Conservation (phyloP, 2,113 vertebrate genomes). For the Mustelus asterias region DNA sequence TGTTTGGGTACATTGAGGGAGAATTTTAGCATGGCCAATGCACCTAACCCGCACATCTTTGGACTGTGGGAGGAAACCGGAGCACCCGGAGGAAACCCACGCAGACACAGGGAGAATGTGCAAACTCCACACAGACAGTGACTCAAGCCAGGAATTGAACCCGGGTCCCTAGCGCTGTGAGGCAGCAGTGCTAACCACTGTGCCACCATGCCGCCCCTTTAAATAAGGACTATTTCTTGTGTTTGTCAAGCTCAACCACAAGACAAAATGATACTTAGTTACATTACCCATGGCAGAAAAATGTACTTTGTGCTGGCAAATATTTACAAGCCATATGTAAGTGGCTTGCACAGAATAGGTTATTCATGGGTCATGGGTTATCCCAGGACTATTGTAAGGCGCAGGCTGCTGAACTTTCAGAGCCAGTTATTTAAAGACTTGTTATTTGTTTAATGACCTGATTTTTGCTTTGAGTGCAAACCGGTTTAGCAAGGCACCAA, state of each 20-base stretch:
- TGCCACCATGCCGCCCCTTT: not conserved
- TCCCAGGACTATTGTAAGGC: not conserved
- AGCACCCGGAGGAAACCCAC: too few species aligned
- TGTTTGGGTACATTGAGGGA: too few species aligned
- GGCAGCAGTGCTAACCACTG: too few species aligned
- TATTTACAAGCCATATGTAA: not conserved
- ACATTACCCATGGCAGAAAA: not conserved
- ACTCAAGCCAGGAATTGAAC: too few species aligned
- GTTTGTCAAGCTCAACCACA: not conserved
- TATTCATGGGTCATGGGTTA: not conserved
- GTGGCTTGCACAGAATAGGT: not conserved
- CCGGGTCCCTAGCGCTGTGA: too few species aligned
- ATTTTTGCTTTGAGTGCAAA: not conserved
- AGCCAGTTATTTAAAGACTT: not conserved
- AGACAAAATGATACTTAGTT: not conserved
- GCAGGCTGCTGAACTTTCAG: not conserved
- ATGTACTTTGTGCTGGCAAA: not conserved
- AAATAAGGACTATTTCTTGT: not conserved
- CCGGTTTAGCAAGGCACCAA: not conserved
- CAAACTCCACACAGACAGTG: too few species aligned
- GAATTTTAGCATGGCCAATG: too few species aligned
- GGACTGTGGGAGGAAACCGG: too few species aligned
- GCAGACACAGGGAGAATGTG: too few species aligned
- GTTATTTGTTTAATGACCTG: too few species aligned
- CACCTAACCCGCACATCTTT: too few species aligned